phyloP scores from a whole-genome alignment of 2,888 invertebrate species.

The Ornithoptera alexandrae region DNA sequence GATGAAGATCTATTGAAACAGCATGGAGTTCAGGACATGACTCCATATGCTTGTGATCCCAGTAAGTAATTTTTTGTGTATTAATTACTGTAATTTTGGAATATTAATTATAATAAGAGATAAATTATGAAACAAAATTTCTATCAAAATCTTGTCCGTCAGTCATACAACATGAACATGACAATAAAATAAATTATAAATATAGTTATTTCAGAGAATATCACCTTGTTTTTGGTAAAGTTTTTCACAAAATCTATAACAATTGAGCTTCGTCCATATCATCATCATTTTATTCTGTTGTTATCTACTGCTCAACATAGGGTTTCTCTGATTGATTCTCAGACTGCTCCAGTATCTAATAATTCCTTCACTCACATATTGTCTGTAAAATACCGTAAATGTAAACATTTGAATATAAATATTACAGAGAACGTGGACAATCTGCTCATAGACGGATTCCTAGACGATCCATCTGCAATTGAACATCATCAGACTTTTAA shows the following conservation, averaged over 20 bases:
- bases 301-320: no score
- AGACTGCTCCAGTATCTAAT: no score
- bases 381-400: background rate
- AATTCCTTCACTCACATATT: background rate
- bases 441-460: constrained; percentile 73
- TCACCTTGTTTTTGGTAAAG: no score
- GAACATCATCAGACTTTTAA: constrained; percentile 43
- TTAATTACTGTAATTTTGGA: background rate
- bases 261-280: no score
- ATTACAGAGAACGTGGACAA: constrained; percentile 69
- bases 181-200: no score
- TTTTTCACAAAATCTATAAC: no score
- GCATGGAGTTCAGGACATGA: constrained; percentile 90
- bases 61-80: constrained; percentile 70
- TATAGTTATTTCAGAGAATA: no score
- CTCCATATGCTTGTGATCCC: constrained; percentile 91
- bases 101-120: background rate
- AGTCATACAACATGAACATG: no score
- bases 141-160: no score
- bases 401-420: constrained; percentile 24
- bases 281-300: no score
- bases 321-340: no score
- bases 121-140: no score
- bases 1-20: constrained; percentile 92
- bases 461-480: constrained; percentile 56